Evolutionary conservation across 2,888 invertebrate species (phyloP), one percentile per base, ranked within the genome.

Genomic region (Drosophila seclusa): DNA sequence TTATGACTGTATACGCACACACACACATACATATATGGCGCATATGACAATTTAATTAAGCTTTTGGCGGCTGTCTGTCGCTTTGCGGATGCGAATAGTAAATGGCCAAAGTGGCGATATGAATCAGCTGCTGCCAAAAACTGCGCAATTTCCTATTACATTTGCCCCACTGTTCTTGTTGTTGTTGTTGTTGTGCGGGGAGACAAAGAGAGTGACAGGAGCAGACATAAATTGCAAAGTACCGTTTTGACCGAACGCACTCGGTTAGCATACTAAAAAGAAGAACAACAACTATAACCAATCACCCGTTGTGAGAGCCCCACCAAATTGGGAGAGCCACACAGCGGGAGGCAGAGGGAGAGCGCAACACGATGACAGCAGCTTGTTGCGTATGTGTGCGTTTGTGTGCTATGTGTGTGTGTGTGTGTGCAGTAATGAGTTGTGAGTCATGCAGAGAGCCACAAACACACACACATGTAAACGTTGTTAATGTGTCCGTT

Each of bases 171-270:
- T 54, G 54, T 54, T 31, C 49, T 27, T 62, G 29, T n/a, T 29
- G 16, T 2, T 68, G 16, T 2, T 68, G 40, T 24, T 42, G 31
- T 21, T 21, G n/a, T 48, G 48, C 31, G n/a, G 75, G 58, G 68
- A 59, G 74, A 70, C 61, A 72, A 66, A 68, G 54, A 73, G 7
- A 45, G 21, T 21, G 27, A 55, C 38, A 55, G 29, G 67, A 73
- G 57, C 58, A 71, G 73, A 82, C 82, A 85, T 89, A 85, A 84
- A 84, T 89, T 87, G 90, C 79, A 84, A 85, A 89, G 82, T 89
- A 89, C 85, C 85, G 85, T 89, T 84, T 74, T 73, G 69, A 76
- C 76, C 68, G 69, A 78, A 76, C 68, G 73, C 70, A 85, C 84
- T 68, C 87, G n/a, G 59, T 68, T 73, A 54, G 84, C 76, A 89